Percentiles rank a stretch among this genome's conserved stretches.
phyloP scores from a whole-genome alignment of 2,888 invertebrate species.

The Trisateles emortualis region DNA sequence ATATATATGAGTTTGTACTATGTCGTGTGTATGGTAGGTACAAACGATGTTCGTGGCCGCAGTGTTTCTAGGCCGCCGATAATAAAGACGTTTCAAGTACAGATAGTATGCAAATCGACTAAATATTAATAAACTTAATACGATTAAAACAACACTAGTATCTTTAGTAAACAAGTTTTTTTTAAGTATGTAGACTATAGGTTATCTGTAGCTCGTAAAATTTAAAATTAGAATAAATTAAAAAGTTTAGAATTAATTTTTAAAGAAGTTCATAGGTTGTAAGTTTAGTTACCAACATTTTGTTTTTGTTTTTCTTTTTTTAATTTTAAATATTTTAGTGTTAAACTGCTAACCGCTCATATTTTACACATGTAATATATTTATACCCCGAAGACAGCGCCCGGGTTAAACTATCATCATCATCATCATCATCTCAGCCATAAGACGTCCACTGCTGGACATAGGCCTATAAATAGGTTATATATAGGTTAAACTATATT shows the following conservation, averaged over 20 bases:
- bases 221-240: too few relatives aligned
- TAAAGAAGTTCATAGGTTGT: not conserved
- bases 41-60: not conserved
- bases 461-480: too few relatives aligned
- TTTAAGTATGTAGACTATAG: not conserved
- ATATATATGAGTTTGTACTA: not conserved
- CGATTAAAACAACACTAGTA: constrained; percentile 5
- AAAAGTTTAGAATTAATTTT: not conserved
- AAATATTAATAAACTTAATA: constrained; percentile 16
- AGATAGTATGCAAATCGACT: constrained; percentile 8
- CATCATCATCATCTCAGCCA: too few relatives aligned
- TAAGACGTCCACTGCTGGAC: too few relatives aligned
- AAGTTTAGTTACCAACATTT: too few relatives aligned
- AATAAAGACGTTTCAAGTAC: constrained; percentile 25
- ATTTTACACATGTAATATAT: too few relatives aligned
- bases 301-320: too few relatives aligned
- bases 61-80: constrained; percentile 17
- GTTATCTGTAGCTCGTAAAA: constrained; percentile 1
- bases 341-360: too few relatives aligned
- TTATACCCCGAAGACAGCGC: too few relatives aligned
- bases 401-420: too few relatives aligned
- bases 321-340: too few relatives aligned
- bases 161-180: constrained; percentile 10
- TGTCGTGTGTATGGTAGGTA: not conserved
- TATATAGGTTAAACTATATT: too few relatives aligned